These are phyloP conservation scores for Melanotaenia duboulayi DNA, from an alignment of 2,113 vertebrate genomes.

Conservation along the genomic window DNA sequence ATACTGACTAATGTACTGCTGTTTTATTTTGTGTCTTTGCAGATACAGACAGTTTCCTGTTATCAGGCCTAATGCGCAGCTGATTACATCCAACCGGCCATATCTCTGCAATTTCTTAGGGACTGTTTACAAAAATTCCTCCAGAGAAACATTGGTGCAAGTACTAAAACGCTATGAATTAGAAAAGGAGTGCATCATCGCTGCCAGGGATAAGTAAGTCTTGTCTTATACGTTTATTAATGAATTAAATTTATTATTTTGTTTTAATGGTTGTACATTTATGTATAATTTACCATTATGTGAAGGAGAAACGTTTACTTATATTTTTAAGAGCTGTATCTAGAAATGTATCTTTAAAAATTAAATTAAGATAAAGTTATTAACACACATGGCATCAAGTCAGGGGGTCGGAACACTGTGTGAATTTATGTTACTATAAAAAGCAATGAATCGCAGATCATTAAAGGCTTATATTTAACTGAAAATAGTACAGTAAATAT, in stretches of 20 bases:
- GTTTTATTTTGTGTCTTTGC: slow-evolving; percentile 33
- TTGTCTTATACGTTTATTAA: not conserved
- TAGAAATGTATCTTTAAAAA: too few species aligned
- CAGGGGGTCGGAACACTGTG: too few species aligned
- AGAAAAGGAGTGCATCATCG: slow-evolving; percentile 89
- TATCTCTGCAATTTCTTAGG: slow-evolving; percentile 96
- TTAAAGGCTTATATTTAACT: too few species aligned
- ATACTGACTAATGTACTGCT: not conserved
- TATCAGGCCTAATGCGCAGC: slow-evolving; percentile 87
- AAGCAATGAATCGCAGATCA: too few species aligned
- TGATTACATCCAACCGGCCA: slow-evolving; percentile 87
- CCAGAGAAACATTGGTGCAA: slow-evolving; percentile 89
- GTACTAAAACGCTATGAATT: slow-evolving; percentile 86
- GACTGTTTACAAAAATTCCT: slow-evolving; percentile 96
- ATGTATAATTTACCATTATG: too few species aligned
- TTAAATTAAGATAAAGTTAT: too few species aligned
- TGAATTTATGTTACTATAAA: too few species aligned
- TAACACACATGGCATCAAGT: too few species aligned
- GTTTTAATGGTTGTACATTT: too few species aligned
- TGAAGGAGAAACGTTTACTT: too few species aligned
- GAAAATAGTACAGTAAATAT: too few species aligned
- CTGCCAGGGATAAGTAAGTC: slow-evolving; percentile 92
- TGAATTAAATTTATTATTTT: not conserved
- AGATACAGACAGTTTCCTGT: slow-evolving; percentile 95
- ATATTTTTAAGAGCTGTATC: too few species aligned